Base-by-base conservation (phyloP, 2,797 vertebrate species). In the Netta rufina region DNA sequence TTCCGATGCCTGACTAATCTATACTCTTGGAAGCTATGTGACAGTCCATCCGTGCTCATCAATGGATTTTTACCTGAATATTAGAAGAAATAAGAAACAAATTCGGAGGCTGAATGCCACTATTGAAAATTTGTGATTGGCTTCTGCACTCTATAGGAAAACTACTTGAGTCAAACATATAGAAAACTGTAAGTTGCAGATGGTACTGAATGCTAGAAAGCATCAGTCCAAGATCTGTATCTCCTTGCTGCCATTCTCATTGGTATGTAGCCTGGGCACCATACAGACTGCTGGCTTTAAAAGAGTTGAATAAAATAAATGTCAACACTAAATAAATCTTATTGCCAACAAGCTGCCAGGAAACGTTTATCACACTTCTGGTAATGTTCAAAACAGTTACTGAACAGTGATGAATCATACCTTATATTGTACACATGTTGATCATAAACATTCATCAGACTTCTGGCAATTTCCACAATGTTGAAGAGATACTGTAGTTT, bases 251-350 rank as follows among this genome's bases (percentile, higher is more conserved):
- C n/a, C 65, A 7, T 47, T 87, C 73, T 89, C 24, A 70, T 61
- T 86, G 67, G 19, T 88, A 90, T 78, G 67, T 75, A 84, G 13
- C 16, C 66, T 0, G 0, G 1, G 6, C 14, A n/a, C 10, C 10
- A 45, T 61, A 64, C 5, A 53, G 51, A 88, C 12, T 57, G 5
- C 20, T 88, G 60, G 49, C 32, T 84, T 75, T 81, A 21, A 66
- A 85, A 49, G 11, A 81, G 43, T 85, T 43, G 56, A 91, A 89
- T 49, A 78, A 66, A 85, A 90, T 83, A 91, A 93, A 94, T 87
- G 79, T 84, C 84, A 96, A 85, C 62, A 79, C 66, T 92, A 89
- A 95, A 95, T 95, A 95, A 95, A 94, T 93, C 79, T 22, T 91
- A 67, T 60, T 94, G 66, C 80, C 62, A 94, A 76, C 69, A 92